Evolutionary conservation across 2,797 vertebrate genomes (phyloP), one percentile per base, ranked within the genome.

Genomic region (Sebastiscus tertius): DNA sequence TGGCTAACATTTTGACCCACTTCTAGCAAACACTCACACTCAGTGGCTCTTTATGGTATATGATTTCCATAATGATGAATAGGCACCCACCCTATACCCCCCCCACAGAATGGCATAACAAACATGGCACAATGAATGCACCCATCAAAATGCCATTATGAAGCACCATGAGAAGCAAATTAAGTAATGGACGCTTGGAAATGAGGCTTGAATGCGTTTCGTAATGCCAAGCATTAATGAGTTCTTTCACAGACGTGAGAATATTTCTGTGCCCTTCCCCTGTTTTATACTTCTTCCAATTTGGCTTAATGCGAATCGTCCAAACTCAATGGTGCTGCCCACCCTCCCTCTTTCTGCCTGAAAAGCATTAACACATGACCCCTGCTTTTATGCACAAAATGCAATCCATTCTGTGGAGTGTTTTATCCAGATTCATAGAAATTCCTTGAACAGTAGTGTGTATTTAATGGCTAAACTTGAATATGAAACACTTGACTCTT

Each of bases 1-100:
- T 80, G 65, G 75, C 82, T 77, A 87, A 91, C 82, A 88, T 92
- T 49, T 91, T 93, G 87, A 91, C 90, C 90, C 87, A 93, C 79
- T 91, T 92, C 63, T 39, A 63, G 65, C 62, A 88, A 89, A 87
- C 77, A 81, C 73, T 84, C 46, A 33, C 72, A 75, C 74, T 85
- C 69, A 54, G 34, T 64, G 67, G 69, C 78, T 77, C 69, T 84
- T 88, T 83, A 81, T 81, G 69, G 62, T 75, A 13, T 82, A 67
- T 83, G 59, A 93, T 92, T 93, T 87, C 77, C 83, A 91, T 90
- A 86, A 87, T 88, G 82, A 89, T 89, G 68, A 84, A 91, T 86
- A 65, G 69, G 67, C 79, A 69, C 56, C 65, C 46, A 8, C 18
- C 10, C 0, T 1, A 64, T 4, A 3, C 1, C 0, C 27, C 64